Percentiles rank a stretch among this genome's conserved stretches.
Conservation (phyloP, 2,888 invertebrate species). For the Eueremaeus valkanovi region DNA sequence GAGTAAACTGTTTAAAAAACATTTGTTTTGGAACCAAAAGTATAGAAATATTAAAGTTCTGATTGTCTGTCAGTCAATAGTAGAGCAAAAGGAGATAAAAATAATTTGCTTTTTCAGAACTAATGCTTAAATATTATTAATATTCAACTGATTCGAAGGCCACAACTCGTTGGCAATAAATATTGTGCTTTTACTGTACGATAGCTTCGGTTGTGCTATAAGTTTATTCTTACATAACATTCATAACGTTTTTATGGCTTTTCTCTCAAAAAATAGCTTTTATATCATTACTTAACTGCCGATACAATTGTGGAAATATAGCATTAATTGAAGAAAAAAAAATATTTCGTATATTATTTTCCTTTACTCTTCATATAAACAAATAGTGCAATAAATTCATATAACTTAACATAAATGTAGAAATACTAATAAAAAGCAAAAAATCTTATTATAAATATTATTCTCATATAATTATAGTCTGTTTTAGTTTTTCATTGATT, state of each 20-base stretch:
- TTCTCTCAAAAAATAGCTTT: neutral
- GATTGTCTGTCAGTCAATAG: neutral
- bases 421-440: too few relatives aligned
- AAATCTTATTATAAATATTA: too few relatives aligned
- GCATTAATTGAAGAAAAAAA: neutral
- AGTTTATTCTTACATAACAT: neutral
- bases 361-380: neutral
- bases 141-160: neutral
- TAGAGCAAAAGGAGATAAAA: neutral
- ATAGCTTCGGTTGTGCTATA: too few relatives aligned
- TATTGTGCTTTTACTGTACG: neutral
- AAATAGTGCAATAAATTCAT: too few relatives aligned
- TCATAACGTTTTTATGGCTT: neutral
- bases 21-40: neutral
- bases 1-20: neutral
- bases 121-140: neutral
- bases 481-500: too few relatives aligned
- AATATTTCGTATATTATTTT: neutral
- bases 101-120: neutral
- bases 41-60: neutral
- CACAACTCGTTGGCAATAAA: conserved; percentile 15
- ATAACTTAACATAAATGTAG: too few relatives aligned
- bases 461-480: too few relatives aligned
- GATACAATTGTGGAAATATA: neutral
- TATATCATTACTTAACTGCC: neutral